Conservation (phyloP, 2,113 vertebrate species). For the Clarias magur region DNA sequence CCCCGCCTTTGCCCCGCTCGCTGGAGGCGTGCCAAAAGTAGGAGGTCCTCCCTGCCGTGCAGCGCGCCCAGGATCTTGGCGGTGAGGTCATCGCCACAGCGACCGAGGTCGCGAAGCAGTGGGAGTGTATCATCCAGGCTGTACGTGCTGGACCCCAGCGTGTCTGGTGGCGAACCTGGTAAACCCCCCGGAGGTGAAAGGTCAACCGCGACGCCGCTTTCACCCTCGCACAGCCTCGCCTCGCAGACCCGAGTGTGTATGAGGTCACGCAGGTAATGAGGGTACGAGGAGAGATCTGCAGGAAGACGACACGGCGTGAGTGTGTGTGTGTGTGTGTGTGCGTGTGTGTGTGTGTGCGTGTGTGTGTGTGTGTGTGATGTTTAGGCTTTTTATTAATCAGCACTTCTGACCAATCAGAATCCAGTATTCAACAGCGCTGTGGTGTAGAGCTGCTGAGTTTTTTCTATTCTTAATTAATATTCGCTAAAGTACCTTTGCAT, state of each 20-base stretch:
- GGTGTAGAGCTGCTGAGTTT: neutral
- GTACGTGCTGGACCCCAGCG: constrained; percentile 93
- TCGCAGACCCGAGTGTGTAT: constrained; percentile 84
- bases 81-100: constrained; percentile 80
- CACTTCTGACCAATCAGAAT: neutral
- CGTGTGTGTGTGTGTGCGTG: neutral
- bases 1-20: constrained; percentile 74
- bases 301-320: constrained; percentile 23
- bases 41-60: constrained; percentile 79
- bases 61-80: constrained; percentile 87
- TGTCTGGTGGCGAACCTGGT: constrained; percentile 74
- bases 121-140: constrained; percentile 89
- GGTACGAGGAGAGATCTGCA: constrained; percentile 74
- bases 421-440: neutral
- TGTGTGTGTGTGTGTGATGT: neutral
- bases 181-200: constrained; percentile 87
- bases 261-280: constrained; percentile 83
- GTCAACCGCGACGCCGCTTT: constrained; percentile 82
- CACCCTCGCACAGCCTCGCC: constrained; percentile 73
- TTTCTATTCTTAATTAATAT: neutral
- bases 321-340: neutral
- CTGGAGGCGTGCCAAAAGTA: constrained; percentile 80
- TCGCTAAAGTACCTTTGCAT: neutral
- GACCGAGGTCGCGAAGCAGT: constrained; percentile 76
- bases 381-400: neutral